Evolutionary conservation across 2,113 vertebrate genomes (phyloP), one percentile per base, ranked within the genome.

Genomic region (Tichodroma muraria): DNA sequence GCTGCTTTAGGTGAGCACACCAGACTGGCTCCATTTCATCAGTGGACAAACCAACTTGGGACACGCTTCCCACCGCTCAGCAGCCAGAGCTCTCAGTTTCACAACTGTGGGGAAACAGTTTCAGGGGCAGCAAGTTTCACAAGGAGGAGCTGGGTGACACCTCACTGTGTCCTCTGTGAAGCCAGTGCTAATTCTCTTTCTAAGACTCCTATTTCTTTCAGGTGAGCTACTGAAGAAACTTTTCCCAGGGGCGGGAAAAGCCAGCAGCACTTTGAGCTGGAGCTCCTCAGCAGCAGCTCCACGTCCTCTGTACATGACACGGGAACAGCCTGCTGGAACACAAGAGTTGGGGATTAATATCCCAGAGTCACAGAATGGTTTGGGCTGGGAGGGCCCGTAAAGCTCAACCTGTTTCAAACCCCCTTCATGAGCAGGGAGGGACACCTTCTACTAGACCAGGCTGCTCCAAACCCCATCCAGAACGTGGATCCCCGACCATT

Each of bases 241-340:
- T 40, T 19, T 21, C 5, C 5, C 18, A 3, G 38, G n/a, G 4
- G 4, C 0, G 0, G 18, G 11, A 54, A 42, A 44, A 85, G 38
- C 25, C 1, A 0, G 23, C 52, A 73, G n/a, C 79, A 13, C 69
- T 20, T 10, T 0, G 25, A 64, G 30, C 42, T 13, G 33, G 19
- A 18, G 37, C 63, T 73, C 50, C 63, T 37, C 72, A 56, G 65
- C 18, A 24, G 76, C 77, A 60, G 45, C 50, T 63, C 84, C 42
- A 56, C 2, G 0, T 28, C 19, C 87, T 68, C 84, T 2, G 10
- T 2, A 4, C 8, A 0, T 0, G 3, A 19, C 11, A 33, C 37
- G 45, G 40, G 40, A 82, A 27, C 37, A 33, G 27, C 27, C 12
- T 9, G 37, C 53, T 53, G 78, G 27, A 60, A 56, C 45, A 16